Evolutionary conservation across 2,113 vertebrate genomes (phyloP), one percentile per base, ranked within the genome.

Genomic region (Cheirogaleus medius): DNA sequence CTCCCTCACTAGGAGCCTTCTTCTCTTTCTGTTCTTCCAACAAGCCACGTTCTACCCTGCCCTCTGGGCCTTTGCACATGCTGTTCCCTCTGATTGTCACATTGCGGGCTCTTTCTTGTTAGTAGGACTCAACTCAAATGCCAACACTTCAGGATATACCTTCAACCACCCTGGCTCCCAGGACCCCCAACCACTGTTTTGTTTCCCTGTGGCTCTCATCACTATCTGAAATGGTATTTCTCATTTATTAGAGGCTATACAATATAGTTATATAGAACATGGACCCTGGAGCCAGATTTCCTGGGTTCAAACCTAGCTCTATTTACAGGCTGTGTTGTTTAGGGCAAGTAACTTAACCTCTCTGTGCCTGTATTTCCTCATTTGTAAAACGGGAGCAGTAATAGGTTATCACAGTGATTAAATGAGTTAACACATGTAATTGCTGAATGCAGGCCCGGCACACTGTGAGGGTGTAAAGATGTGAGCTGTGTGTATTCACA

Each of bases 401-500:
- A 14, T 5, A 42, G 47, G 56, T n/a, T 39, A 52, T 18, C 23
- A 1, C 39, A 1, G 73, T n/a, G 21, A 10, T 49, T 58, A 42
- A n/a, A n/a, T 11, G 73, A 87, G 52, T 56, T 17, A 8, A 69
- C 17, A 8, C 32, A 54, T 3, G 13, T 10, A n/a, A 54, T 3
- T 42, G 64, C 54, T 66, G 8, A 39, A 25, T 71, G 8, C 0
- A 2, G 37, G 17, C 47, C 39, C 39, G 71, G 49, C 9, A 3
- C 23, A 3, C 25, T 0, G 12, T 6, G 11, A 47, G 69, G 23
- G 17, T 9, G 4, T 25, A 14, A 69, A 3, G 5, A 9, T 27
- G 27, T 3, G 29, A 49, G 32, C 32, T 52, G 3, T 37, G 32
- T 52, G 10, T 20, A 8, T 58, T 23, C 6, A 71, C 4, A 1